These are phyloP conservation scores for Amblyjoppa fuscipennis DNA, from an alignment of 2,888 invertebrate genomes.

Conservation along the genomic window DNA sequence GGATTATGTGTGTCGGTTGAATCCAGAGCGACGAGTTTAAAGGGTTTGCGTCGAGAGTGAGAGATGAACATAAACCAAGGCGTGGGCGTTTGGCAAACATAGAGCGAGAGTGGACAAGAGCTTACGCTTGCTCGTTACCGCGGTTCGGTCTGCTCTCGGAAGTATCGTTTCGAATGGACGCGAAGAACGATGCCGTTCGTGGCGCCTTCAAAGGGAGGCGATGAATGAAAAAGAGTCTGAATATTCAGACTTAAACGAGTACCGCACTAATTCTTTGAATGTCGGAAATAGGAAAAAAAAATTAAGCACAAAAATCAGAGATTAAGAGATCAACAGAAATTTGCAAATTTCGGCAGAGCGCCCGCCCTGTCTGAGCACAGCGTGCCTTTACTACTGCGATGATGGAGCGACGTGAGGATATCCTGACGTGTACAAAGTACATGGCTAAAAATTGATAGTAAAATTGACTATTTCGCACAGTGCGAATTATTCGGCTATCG, in stretches of 20 bases:
- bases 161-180: constrained; percentile 49
- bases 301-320: not conserved
- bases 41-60: constrained; percentile 11
- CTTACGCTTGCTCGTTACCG: constrained; percentile 28
- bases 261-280: constrained; percentile 12
- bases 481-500: not conserved
- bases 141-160: constrained; percentile 11
- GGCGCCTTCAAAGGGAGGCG: not conserved
- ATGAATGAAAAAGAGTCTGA: constrained; percentile 1
- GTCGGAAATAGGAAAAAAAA: constrained; percentile 30
- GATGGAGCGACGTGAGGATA: no score
- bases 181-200: constrained; percentile 23
- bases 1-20: constrained; percentile 2
- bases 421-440: no score
- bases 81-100: constrained; percentile 51
- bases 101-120: constrained; percentile 30
- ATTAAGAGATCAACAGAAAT: no score
- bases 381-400: no score
- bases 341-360: no score
- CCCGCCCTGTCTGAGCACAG: no score
- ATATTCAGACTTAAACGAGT: not conserved
- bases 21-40: constrained; percentile 27
- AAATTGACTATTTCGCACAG: not conserved
- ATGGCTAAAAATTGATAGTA: no score
- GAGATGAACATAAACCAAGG: constrained; percentile 52